Evolutionary conservation across 1,140 invertebrate species (phyloP).

Genomic region (Plutomurus gul): DNA sequence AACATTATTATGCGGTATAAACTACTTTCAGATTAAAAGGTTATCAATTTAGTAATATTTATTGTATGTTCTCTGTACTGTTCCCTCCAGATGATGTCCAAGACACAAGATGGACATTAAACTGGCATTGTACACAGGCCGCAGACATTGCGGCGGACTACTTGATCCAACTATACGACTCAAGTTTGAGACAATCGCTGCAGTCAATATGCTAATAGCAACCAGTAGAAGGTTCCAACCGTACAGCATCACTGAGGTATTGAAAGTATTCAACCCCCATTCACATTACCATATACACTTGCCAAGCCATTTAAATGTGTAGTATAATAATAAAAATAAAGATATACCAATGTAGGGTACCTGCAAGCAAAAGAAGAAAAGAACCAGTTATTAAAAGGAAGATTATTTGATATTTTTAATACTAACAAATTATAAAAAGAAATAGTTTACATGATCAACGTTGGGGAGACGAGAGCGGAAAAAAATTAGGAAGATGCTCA

Average conservation of each 20-base stretch:
- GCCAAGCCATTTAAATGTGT: background rate
- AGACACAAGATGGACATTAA: slow-evolving; percentile 41
- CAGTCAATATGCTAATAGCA: slow-evolving; percentile 30
- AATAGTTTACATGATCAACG: slow-evolving; percentile 46
- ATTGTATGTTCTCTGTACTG: background rate
- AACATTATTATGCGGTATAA: background rate
- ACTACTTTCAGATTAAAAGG: background rate
- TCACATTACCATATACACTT: background rate
- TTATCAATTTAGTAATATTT: too few species aligned
- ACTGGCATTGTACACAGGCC: slow-evolving; percentile 26
- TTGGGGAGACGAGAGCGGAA: slow-evolving; percentile 45
- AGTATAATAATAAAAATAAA: background rate
- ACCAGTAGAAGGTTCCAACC: slow-evolving; percentile 48
- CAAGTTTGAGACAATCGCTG: slow-evolving; percentile 29
- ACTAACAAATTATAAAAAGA: too few species aligned
- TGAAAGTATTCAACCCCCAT: background rate
- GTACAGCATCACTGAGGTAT: slow-evolving; percentile 39
- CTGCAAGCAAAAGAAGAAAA: too few species aligned
- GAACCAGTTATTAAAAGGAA: too few species aligned
- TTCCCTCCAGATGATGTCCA: slow-evolving; percentile 11
- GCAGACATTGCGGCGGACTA: slow-evolving; percentile 35
- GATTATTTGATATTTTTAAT: too few species aligned
- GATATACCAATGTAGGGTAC: slow-evolving; percentile 46
- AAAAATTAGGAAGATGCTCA: slow-evolving; percentile 43
- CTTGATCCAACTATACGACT: slow-evolving; percentile 23